A percentile compares a stretch with the other conserved stretches of the same genome.
Evolutionary conservation across 1,140 invertebrate species (phyloP).

Genomic region (Diabrotica virgifera): DNA sequence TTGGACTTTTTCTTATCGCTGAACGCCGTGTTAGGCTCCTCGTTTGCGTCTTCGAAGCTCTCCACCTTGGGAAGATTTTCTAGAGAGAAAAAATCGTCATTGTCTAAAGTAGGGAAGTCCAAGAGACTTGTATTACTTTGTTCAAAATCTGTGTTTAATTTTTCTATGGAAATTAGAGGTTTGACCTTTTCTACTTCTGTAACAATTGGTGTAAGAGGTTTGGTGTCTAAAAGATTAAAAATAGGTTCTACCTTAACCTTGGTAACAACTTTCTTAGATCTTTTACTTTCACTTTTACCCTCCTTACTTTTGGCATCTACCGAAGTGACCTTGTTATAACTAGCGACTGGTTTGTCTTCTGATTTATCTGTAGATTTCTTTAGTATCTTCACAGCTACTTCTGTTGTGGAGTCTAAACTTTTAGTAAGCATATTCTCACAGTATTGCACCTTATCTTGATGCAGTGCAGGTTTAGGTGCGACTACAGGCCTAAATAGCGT

Average conservation of each 20-base stretch:
- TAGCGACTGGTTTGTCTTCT: background rate
- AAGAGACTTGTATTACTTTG: background rate
- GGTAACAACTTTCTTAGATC: background rate
- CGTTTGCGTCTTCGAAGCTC: slow-evolving; percentile 33
- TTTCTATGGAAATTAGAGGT: no score
- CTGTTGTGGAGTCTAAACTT: slow-evolving; percentile 34
- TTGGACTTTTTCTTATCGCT: slow-evolving; percentile 14
- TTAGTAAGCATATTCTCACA: slow-evolving; percentile 34
- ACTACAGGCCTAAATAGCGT: slow-evolving; percentile 60
- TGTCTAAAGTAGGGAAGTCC: slow-evolving; percentile 29
- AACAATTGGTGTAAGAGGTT: background rate
- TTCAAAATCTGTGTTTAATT: background rate
- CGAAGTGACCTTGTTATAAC: background rate
- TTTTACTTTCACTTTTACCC: background rate
- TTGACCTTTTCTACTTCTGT: no score
- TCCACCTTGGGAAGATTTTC: slow-evolving; percentile 28
- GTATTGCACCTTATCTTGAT: slow-evolving; percentile 17
- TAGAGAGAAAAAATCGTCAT: slow-evolving; percentile 28
- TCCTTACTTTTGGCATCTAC: background rate
- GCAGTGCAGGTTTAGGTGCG: slow-evolving; percentile 37
- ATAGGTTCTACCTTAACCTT: background rate
- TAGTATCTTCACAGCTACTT: slow-evolving; percentile 38
- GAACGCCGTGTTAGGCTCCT: slow-evolving; percentile 12
- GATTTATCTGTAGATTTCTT: slow-evolving; percentile 12
- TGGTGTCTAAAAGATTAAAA: background rate